phyloP scores from a whole-genome alignment of 2,113 vertebrate genomes.

The Ifrita kowaldi region DNA sequence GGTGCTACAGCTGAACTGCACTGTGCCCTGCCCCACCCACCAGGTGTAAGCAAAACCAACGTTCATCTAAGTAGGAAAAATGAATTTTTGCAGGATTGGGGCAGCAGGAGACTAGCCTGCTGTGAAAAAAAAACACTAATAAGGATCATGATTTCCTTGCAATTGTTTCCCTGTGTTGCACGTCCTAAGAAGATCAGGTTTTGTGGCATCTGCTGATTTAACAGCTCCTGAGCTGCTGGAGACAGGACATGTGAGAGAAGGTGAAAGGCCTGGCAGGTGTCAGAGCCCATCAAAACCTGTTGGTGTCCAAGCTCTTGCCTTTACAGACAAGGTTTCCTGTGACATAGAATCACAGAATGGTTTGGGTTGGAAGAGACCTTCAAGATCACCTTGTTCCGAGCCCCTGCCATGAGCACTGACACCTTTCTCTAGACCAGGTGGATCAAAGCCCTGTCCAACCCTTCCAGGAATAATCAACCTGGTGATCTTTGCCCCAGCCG shows the following conservation, averaged over 20 bases:
- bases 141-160: neutral
- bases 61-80: neutral
- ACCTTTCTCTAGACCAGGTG: neutral
- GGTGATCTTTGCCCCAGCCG: neutral
- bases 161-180: neutral
- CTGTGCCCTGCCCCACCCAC: neutral
- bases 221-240: neutral
- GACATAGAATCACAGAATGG: neutral
- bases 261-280: neutral
- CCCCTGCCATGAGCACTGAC: neutral
- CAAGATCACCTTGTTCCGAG: fast-evolving
- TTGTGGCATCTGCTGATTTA: neutral
- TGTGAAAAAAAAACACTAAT: neutral
- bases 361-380: neutral
- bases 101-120: neutral
- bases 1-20: neutral
- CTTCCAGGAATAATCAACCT: neutral
- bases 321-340: neutral
- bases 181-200: neutral
- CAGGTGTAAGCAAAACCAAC: neutral
- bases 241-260: neutral
- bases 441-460: neutral
- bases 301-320: neutral
- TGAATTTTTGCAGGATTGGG: neutral
- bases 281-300: neutral